phyloP scores from a whole-genome alignment of 1,140 invertebrate species.

The Aphidius ervi region DNA sequence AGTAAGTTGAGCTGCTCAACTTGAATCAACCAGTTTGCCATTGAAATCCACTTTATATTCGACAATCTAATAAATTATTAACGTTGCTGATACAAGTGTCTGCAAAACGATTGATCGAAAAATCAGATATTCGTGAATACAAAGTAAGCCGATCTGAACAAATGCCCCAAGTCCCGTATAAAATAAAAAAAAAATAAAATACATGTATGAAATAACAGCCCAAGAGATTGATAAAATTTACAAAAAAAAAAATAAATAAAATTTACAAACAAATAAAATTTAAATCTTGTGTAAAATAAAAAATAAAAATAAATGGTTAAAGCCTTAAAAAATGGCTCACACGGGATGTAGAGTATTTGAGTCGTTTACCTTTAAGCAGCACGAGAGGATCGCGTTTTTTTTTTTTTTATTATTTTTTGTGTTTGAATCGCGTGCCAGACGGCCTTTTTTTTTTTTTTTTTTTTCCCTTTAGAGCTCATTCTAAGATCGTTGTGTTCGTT shows the following conservation, averaged over 20 bases:
- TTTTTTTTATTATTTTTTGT: not conserved
- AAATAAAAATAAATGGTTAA: too few relatives aligned
- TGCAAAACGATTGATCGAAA: slow-evolving; percentile 1
- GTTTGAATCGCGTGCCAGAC: slow-evolving; percentile 18
- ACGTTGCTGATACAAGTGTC: not conserved
- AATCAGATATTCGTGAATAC: not conserved
- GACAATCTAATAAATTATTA: slow-evolving; percentile 7
- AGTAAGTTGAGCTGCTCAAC: too few relatives aligned
- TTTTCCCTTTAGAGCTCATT: not conserved
- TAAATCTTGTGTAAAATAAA: too few relatives aligned
- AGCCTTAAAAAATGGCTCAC: too few relatives aligned
- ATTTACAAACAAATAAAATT: not conserved
- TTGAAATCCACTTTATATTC: not conserved
- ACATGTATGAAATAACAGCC: not conserved
- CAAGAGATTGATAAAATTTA: not conserved
- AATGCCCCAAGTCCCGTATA: too few relatives aligned
- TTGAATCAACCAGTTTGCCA: not conserved
- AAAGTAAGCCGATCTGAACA: too few relatives aligned
- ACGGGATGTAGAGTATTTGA: not conserved
- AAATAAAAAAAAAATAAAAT: too few relatives aligned
- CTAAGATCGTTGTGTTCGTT: slow-evolving; percentile 11
- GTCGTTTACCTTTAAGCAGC: slow-evolving; percentile 7
- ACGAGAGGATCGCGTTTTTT: slow-evolving; percentile 13
- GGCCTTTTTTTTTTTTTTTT: slow-evolving; percentile 4
- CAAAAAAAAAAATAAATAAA: not conserved